A percentile compares a stretch with the other conserved stretches of the same genome.
Evolutionary conservation across 2,888 invertebrate species (phyloP).

Genomic region (Acrobasis suavella): DNA sequence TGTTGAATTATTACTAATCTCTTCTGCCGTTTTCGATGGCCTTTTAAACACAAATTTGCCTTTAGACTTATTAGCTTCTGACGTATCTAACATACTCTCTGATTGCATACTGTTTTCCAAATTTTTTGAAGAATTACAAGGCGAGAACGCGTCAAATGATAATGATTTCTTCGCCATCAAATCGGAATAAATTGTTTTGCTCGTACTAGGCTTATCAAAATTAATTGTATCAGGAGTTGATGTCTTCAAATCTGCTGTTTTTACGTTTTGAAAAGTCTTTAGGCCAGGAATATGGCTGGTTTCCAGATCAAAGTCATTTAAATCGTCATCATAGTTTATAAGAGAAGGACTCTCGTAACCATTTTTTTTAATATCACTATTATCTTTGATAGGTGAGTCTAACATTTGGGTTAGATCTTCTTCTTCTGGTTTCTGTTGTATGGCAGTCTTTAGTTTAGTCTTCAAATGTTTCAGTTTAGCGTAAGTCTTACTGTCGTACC

Average conservation of each 20-base stretch:
- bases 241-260: constrained; percentile 38
- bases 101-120: constrained; percentile 46
- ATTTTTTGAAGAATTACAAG: constrained; percentile 42
- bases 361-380: constrained; percentile 38
- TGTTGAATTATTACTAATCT: constrained; percentile 40
- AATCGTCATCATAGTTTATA: constrained; percentile 45
- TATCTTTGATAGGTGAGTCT: constrained; percentile 28
- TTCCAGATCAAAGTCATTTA: constrained; percentile 52
- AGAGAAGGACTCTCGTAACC: constrained; percentile 43
- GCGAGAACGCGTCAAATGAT: constrained; percentile 56
- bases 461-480: constrained; percentile 81
- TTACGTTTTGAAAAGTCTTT: constrained; percentile 28
- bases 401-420: constrained; percentile 32
- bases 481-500: constrained; percentile 81
- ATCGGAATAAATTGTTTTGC: constrained; percentile 56
- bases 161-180: constrained; percentile 53
- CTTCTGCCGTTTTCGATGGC: constrained; percentile 57
- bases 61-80: constrained; percentile 55
- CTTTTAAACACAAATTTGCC: constrained; percentile 73
- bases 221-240: constrained; percentile 57
- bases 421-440: constrained; percentile 66
- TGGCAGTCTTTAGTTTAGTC: constrained; percentile 77
- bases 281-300: constrained; percentile 41
- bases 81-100: constrained; percentile 41
- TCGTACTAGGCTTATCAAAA: constrained; percentile 44